phyloP scores from a whole-genome alignment of 2,888 invertebrate genomes.

The Lomographa bimaculata region DNA sequence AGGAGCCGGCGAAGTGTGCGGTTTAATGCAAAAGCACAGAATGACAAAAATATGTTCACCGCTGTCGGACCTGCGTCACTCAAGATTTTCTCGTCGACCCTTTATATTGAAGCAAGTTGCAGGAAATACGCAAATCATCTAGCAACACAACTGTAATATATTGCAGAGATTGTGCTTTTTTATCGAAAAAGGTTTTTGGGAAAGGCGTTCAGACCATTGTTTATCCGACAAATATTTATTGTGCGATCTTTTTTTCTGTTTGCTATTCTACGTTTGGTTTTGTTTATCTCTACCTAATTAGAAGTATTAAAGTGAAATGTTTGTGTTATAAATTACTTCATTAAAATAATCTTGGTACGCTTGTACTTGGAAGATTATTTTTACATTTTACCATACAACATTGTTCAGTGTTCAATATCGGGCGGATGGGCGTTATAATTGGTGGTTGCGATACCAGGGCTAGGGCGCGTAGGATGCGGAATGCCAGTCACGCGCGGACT shows the following conservation, averaged over 20 bases:
- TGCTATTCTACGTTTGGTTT: too few relatives aligned
- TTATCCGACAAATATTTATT: constrained; percentile 10
- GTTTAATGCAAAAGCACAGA: constrained; percentile 51
- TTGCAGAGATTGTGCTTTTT: constrained; percentile 36
- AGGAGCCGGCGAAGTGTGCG: constrained; percentile 27
- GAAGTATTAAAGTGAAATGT: too few relatives aligned
- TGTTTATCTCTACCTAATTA: too few relatives aligned
- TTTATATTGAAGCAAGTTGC: constrained; percentile 53
- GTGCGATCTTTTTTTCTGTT: too few relatives aligned
- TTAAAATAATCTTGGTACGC: too few relatives aligned
- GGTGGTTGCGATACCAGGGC: constrained; percentile 37
- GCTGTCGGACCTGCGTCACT: constrained; percentile 66
- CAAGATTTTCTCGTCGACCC: constrained; percentile 52
- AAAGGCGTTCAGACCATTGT: constrained; percentile 4
- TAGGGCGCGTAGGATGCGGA: constrained; percentile 33
- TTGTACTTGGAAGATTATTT: too few relatives aligned
- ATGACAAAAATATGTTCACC: constrained; percentile 63
- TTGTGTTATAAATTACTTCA: too few relatives aligned
- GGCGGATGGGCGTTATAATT: constrained; percentile 40
- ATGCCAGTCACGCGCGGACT: constrained; percentile 65
- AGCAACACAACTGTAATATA: constrained; percentile 39
- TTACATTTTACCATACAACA: too few relatives aligned
- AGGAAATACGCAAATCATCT: constrained; percentile 55
- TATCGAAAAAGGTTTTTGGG: constrained; percentile 15
- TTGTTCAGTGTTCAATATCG: constrained; percentile 29